Base-by-base conservation (phyloP, 2,888 invertebrate genomes). In the Sesamia inferens region DNA sequence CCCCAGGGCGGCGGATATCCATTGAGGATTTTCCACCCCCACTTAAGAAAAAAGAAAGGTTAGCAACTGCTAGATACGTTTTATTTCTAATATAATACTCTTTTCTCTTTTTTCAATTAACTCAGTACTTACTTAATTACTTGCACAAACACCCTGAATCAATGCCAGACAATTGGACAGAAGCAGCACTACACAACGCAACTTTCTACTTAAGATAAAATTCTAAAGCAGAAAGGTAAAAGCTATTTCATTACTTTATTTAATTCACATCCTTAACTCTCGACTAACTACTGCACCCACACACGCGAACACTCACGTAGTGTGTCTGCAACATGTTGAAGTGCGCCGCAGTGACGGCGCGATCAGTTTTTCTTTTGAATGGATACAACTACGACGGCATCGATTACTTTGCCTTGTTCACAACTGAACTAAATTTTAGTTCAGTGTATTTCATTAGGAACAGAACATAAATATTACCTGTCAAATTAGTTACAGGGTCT, bases 161-260 rank as follows among this genome's bases (percentile, higher is more conserved):
- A 71, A 51, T 42, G 59, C 67, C 54, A 79, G 67, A 66, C 69
- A 74, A 78, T 79, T 85, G 63, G 48, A 76, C 83, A 74, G 42
- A 64, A 78, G 58, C 64, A 70, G 63, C 66, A 66, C 72, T 71
- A 44, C 44, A 44, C 44, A 13, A 55, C 55, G 67, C 59, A 69
- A 74, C 68, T 81, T 71, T 79, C 22, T 81, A 84, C 76, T 81
- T 58, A 54, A 74, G 66, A 68, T 80, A 69, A 61, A 44, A 72
- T 57, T 70, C 48, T 67, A 55, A 61, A 77, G 71, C 71, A 69
- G 55, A 74, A 77, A 73, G 67, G 70, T 75, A 78, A 81, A 85
- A 79, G 75, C 76, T 74, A 68, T 66, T 85, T 73, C 67, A 75
- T 76, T 85, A 78, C 74, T 81, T 71, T 71, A 85, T 78, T 75